phyloP scores from a whole-genome alignment of 2,113 vertebrate genomes.

The Phainopepla nitens region DNA sequence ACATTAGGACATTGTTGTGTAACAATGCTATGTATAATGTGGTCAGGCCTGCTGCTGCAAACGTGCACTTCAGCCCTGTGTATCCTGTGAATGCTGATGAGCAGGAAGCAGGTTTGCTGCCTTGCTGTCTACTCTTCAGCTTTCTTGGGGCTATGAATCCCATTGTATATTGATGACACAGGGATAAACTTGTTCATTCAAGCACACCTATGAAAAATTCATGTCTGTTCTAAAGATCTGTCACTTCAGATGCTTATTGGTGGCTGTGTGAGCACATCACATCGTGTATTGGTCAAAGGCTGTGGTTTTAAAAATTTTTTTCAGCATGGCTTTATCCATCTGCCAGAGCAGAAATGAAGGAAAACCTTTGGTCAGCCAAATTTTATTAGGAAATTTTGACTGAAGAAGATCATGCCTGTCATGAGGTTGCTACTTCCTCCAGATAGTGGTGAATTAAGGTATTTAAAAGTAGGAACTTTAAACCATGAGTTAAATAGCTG shows the following conservation, averaged over 20 bases:
- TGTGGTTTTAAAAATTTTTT: background rate
- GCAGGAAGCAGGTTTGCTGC: background rate
- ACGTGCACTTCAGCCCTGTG: background rate
- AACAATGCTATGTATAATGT: background rate
- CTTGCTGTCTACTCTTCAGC: background rate
- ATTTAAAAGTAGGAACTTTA: background rate
- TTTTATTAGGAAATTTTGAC: background rate
- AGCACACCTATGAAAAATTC: constrained; percentile 20
- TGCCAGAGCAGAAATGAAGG: background rate
- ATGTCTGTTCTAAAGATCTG: background rate
- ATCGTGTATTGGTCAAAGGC: background rate
- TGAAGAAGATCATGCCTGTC: background rate
- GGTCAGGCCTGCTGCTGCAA: background rate
- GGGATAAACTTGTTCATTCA: constrained; percentile 12
- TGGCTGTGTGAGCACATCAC: background rate
- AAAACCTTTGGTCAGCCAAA: background rate
- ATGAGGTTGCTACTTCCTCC: background rate
- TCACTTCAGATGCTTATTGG: background rate
- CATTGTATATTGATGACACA: constrained; percentile 26
- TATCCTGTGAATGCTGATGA: background rate
- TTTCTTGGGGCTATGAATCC: background rate
- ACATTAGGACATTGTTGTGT: background rate
- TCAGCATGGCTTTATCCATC: background rate
- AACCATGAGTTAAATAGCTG: background rate
- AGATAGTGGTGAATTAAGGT: background rate